Base-by-base conservation (phyloP, 1,140 invertebrate species). In the Drosophila tropicalis region DNA sequence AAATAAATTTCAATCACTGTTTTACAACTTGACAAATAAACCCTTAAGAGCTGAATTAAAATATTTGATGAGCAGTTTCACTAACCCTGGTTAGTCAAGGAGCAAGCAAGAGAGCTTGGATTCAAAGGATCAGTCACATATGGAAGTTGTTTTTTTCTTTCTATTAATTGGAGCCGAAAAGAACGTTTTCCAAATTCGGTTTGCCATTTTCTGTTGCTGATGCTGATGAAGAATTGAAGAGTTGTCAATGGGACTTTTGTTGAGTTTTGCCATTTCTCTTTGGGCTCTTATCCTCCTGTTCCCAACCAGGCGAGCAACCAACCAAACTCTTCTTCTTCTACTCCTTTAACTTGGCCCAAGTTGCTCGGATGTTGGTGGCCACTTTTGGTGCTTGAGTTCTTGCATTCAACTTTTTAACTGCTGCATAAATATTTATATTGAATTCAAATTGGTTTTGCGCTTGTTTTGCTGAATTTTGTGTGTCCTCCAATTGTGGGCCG, bases 371-470 rank as follows among this genome's bases (percentile, higher is more conserved):
- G 22, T 47, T 19, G 44, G 44, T 19, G 44, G 44, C 44, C 44
- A 47, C 44, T 51, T 51, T 51, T 51, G 44, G 44, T 12, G 19
- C 44, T 51, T 51, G 44, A 51, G 17, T 36, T 12, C 32, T 36
- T 65, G 17, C 32, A 29, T 54, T 9, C 25, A 47, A 40, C 17
- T n/a, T 41, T 39, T 62, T 56, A 71, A 77, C 73, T 77, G 62
- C 75, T 77, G 75, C 75, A 76, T 77, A 77, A 77, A 77, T 77
- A 77, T 77, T 77, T 77, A 77, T 69, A 80, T 72, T 69, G 68
- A 70, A 58, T 72, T 72, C 72, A 81, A 72, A 67, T 78, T 78
- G 75, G 29, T 69, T 51, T 51, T 51, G 44, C 44, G 17, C 44
- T 51, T 51, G 44, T 51, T 51, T 19, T 51, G 7, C 9, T 6